Conservation (phyloP, 1,140 invertebrate genomes). For the Whitmania pigra region DNA sequence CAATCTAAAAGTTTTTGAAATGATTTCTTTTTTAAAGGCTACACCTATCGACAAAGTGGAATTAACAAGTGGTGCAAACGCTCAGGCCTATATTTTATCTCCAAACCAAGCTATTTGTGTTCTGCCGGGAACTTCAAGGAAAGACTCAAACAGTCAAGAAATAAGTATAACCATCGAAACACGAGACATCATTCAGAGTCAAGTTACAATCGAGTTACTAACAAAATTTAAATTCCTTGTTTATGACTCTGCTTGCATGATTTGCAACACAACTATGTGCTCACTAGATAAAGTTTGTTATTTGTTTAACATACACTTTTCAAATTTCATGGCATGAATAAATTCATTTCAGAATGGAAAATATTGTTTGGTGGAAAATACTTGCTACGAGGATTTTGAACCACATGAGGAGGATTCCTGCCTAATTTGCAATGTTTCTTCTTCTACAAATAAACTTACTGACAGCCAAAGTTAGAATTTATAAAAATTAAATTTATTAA, state of each 20-base stretch:
- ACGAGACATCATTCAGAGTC: no score
- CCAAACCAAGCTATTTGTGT: not conserved
- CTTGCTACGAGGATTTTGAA: not conserved
- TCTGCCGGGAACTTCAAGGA: not conserved
- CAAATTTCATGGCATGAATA: not conserved
- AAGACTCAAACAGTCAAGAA: no score
- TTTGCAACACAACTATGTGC: not conserved
- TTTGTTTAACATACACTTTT: no score
- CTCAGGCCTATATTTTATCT: no score
- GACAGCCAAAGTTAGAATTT: not conserved
- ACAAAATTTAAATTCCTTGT: not conserved
- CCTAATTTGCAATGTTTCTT: not conserved
- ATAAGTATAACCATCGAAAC: no score
- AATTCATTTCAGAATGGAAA: conserved; percentile 1
- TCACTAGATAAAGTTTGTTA: no score
- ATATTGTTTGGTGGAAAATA: conserved; percentile 1
- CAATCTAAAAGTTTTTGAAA: no score
- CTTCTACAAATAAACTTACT: not conserved
- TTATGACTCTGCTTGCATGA: not conserved
- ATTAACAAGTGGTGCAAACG: no score
- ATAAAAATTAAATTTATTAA: no score
- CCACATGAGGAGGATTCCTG: not conserved
- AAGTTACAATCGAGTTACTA: no score
- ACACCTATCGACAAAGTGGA: no score
- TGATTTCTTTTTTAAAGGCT: no score